Conservation (phyloP, 2,888 invertebrate species). For the Drosophila robusta region DNA sequence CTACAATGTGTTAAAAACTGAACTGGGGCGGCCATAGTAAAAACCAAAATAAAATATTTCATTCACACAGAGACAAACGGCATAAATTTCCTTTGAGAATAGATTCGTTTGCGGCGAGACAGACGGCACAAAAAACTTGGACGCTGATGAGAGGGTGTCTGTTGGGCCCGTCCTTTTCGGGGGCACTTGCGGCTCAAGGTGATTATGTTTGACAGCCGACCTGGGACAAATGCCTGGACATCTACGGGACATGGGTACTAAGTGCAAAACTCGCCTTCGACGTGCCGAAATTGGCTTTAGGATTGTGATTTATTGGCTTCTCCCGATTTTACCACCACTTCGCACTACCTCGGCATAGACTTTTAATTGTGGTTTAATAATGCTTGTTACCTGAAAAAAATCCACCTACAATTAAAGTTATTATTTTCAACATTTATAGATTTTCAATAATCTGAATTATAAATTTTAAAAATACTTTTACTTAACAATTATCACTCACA, state of each 20-base stretch:
- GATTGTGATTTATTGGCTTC: conserved; percentile 61
- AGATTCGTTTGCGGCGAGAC: conserved; percentile 63
- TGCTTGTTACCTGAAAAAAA: too few relatives aligned
- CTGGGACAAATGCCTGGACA: conserved; percentile 65
- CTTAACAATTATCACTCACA: too few relatives aligned
- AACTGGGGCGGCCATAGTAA: conserved; percentile 41
- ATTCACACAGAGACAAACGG: conserved; percentile 74
- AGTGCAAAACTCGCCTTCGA: conserved; percentile 44
- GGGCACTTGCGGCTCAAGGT: conserved; percentile 62
- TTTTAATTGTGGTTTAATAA: conserved; percentile 3
- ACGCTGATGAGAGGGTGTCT: conserved; percentile 46
- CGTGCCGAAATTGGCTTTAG: conserved; percentile 40
- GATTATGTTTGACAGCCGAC: conserved; percentile 80
- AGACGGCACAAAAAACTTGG: conserved; percentile 42
- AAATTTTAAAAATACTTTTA: too few relatives aligned
- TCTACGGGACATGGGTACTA: conserved; percentile 74
- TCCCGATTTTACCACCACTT: conserved; percentile 3
- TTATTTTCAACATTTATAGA: too few relatives aligned
- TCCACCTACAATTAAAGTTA: not conserved
- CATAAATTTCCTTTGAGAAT: conserved; percentile 79
- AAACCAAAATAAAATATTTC: conserved; percentile 77
- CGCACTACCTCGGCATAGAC: too few relatives aligned
- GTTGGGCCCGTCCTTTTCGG: conserved; percentile 17
- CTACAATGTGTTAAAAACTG: conserved; percentile 70
- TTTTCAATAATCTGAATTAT: too few relatives aligned